A percentile compares a stretch with the other conserved stretches of the same genome.
Conservation (phyloP, 2,113 vertebrate genomes). For the Uropsilus gracilis region DNA sequence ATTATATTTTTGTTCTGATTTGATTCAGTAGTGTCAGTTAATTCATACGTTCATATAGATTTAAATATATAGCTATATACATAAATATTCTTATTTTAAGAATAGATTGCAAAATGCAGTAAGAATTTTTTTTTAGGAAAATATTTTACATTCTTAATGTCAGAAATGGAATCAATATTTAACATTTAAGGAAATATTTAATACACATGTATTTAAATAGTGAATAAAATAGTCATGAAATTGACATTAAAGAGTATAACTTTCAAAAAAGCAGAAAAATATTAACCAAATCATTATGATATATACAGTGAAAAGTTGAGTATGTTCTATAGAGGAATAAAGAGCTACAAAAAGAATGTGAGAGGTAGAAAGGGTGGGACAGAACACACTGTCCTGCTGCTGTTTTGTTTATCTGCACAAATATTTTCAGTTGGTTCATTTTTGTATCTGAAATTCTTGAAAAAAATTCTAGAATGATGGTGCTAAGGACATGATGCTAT, state of each 20-base stretch:
- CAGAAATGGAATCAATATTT: neutral
- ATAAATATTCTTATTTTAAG: neutral
- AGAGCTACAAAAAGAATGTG: neutral
- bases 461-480: neutral
- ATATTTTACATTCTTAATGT: no score
- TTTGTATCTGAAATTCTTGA: neutral
- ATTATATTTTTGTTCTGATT: neutral
- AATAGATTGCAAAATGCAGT: neutral
- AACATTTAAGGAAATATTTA: neutral
- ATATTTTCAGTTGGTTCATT: neutral
- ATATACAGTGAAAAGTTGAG: neutral
- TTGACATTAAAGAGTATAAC: neutral
- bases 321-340: neutral
- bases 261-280: neutral
- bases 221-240: neutral
- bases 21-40: neutral
- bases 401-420: neutral
- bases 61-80: neutral
- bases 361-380: rapidly evolving
- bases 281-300: neutral
- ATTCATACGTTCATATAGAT: no score
- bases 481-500: neutral
- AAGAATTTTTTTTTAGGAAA: neutral
- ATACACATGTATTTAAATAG: neutral
- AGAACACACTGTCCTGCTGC: neutral